Evolutionary conservation across 1,140 invertebrate species (phyloP), one percentile per base, ranked within the genome.

Genomic region (Pseudomyrmex concolor): DNA sequence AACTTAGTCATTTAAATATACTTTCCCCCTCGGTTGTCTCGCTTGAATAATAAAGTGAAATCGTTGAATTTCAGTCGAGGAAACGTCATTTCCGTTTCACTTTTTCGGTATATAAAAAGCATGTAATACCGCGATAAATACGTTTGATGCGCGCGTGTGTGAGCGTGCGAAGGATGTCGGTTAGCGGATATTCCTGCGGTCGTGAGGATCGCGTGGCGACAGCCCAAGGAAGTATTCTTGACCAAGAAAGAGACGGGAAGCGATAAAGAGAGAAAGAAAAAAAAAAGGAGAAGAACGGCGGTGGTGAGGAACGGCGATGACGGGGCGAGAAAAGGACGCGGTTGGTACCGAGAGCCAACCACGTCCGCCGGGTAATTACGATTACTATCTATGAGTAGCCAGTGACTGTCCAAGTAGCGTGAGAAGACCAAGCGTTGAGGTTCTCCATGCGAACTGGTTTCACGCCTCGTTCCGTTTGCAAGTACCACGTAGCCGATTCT

Each of bases 401-500:
- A 74, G 25, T 66, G 64, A 63, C 74, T 60, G 71, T 66, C 63
- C 77, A 57, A 78, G 84, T 86, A 83, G 68, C 83, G 83, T 86
- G 85, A 86, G 78, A 83, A 87, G 74, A 76, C 34, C 50, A 85
- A 63, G 70, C 43, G n/a, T 48, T 10, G 25, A 51, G 48, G 62
- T 85, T 73, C 66, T 51, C 70, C 48, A 55, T 51, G 22, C 78
- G 71, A 87, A 87, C 86, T 83, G 78, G 84, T 87, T 84, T 68
- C 66, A 54, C 64, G 45, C 43, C 60, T 83, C 72, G 48, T 74
- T 84, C 82, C 34, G 22, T 84, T 70, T 60, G 22, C 43, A 17
- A 77, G 48, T 51, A 48, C 34, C 71, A 66, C 17, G 19, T 63
- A 72, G 64, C 17, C 43, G 74, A 76, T 68, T 66, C 59, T 84